Percentiles rank a stretch among this genome's conserved stretches.
These are phyloP conservation scores for Lucinisca nassula DNA, from an alignment of 2,888 invertebrate genomes.

Conservation along the genomic window DNA sequence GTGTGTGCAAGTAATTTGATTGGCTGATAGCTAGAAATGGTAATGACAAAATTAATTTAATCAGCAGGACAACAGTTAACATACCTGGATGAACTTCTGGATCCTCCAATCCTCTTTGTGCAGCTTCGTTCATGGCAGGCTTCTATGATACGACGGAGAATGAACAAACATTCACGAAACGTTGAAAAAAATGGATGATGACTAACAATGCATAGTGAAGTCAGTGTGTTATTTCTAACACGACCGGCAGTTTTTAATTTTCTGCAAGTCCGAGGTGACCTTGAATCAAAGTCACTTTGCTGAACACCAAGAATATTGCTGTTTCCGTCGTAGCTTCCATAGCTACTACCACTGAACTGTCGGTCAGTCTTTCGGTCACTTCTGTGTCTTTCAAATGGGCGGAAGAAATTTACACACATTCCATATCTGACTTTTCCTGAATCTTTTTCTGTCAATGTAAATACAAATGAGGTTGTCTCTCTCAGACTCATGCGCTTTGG, in stretches of 20 bases:
- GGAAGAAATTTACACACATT: slow-evolving; percentile 99
- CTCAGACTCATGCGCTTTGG: slow-evolving; percentile 91
- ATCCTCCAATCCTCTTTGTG: slow-evolving; percentile 94
- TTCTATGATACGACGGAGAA: slow-evolving; percentile 98
- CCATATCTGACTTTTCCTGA: slow-evolving; percentile 95
- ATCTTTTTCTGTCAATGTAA: slow-evolving; percentile 99
- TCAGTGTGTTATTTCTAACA: slow-evolving; percentile 95
- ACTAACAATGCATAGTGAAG: slow-evolving; percentile 98
- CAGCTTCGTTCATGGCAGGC: slow-evolving; percentile 96
- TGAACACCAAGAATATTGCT: slow-evolving; percentile 70
- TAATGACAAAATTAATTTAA: no score
- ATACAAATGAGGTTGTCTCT: slow-evolving; percentile 98
- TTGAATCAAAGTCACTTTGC: slow-evolving; percentile 75
- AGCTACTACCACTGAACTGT: slow-evolving; percentile 45
- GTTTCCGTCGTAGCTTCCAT: slow-evolving; percentile 63
- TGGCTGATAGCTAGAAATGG: no score
- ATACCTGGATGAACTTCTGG: slow-evolving; percentile 95
- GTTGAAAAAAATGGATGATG: slow-evolving; percentile 99
- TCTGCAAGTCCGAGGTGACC: slow-evolving; percentile 84
- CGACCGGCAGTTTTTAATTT: slow-evolving; percentile 82
- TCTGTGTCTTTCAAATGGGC: slow-evolving; percentile 91
- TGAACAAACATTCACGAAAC: slow-evolving; percentile 98
- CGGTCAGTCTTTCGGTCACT: slow-evolving; percentile 77
- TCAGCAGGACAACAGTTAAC: no score
- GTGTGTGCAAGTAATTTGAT: no score